Base-by-base conservation (phyloP, 2,797 vertebrate genomes). In the Cirrhinus molitorella region DNA sequence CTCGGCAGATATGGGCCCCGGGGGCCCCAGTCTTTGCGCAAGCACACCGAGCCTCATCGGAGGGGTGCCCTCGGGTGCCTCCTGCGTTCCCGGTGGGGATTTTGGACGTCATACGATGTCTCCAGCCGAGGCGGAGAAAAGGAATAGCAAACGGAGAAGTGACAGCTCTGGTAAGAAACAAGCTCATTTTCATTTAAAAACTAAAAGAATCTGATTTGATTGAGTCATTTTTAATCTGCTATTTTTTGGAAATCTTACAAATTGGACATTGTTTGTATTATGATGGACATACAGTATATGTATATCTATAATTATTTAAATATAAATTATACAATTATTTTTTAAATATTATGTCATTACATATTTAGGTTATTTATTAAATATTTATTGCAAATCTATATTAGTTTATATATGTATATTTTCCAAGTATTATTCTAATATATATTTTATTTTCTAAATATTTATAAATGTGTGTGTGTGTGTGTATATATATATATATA, bases 51-150 rank as follows among this genome's bases (percentile, higher is more conserved):
- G 95, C 87, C 90, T 99, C 92, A 96, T 96, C 89, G 95, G 95
- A 61, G 92, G 94, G 87, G 95, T 96, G 92, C 97, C 97, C 7
- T 96, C 96, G 0, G 98, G 96, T 88, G 95, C 96, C 87, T 94
- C 96, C 40, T 98, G 98, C 63, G 94, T 95, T 49, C 96, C 97
- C 0, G 96, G 96, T 83, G 82, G 82, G 3, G 98, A 99, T 92
- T 99, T 98, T 89, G 97, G 96, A 88, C 96, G 97, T 88, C 97
- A 98, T 91, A 96, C 97, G 81, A 93, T 98, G 92, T 98, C 97
- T 87, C 97, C 98, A 10, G 95, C 94, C 25, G 98, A 99, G 90
- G 96, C 95, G 0, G 98, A 99, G 93, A 99, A 98, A 94, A 95
- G 97, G 85, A 95, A 92, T 70, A 87, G 94, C 88, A 99, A 99